Conservation (phyloP, 2,888 invertebrate species). For the Clunio marinus region DNA sequence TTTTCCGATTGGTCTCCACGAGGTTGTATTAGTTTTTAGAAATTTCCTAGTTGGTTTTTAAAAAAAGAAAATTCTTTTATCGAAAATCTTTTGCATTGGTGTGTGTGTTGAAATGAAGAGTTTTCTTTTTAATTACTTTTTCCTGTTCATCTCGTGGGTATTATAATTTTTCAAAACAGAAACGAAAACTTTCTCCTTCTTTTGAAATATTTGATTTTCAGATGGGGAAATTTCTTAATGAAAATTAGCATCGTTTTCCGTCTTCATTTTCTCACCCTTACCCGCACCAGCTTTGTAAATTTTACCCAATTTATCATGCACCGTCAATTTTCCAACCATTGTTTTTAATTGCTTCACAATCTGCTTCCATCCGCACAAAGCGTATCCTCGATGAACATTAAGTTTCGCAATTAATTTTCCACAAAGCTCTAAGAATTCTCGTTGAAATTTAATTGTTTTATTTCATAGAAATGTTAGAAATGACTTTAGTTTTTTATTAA, state of each 20-base stretch:
- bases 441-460: too few species aligned
- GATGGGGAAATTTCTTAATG: slow-evolving; percentile 21
- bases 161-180: background rate
- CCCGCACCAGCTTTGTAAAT: background rate
- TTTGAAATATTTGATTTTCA: background rate
- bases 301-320: slow-evolving; percentile 38
- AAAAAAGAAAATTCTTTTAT: too few species aligned
- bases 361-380: slow-evolving; percentile 11
- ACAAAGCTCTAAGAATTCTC: background rate
- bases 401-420: background rate
- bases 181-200: background rate
- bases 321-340: slow-evolving; percentile 33
- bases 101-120: too few species aligned
- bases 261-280: slow-evolving; percentile 15
- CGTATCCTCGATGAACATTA: background rate
- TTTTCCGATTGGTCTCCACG: background rate
- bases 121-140: slow-evolving; percentile 34
- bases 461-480: too few species aligned
- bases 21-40: slow-evolving; percentile 36
- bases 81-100: slow-evolving; percentile 36
- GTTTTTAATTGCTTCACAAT: slow-evolving; percentile 36
- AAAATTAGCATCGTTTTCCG: slow-evolving; percentile 33
- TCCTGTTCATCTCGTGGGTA: slow-evolving; percentile 12
- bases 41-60: background rate
- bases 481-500: too few species aligned